Conservation (phyloP, 2,113 vertebrate species). For the Phaethornis superciliosus region DNA sequence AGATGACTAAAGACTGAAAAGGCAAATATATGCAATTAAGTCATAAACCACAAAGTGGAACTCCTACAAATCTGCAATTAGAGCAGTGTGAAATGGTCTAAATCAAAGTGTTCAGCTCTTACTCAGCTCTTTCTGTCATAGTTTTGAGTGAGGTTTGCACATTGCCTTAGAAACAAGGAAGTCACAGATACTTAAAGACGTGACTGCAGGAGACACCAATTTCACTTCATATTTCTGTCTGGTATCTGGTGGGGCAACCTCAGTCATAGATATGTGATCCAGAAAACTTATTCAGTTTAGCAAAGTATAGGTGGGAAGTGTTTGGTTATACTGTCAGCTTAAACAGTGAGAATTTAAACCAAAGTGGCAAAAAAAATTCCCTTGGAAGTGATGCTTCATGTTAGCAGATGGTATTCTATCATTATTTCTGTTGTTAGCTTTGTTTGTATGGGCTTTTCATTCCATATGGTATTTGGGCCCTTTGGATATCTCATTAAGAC, state of each 20-base stretch:
- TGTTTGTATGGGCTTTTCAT: neutral
- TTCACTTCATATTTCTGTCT: neutral
- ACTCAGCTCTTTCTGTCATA: neutral
- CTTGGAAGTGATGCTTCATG: neutral
- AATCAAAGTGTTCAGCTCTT: neutral
- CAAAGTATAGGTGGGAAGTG: neutral
- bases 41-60: neutral
- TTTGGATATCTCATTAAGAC: neutral
- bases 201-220: neutral
- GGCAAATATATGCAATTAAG: neutral
- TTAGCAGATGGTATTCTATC: neutral
- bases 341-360: neutral
- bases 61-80: neutral
- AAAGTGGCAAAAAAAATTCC: neutral
- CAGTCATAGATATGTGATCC: neutral
- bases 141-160: neutral
- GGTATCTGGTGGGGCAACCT: neutral
- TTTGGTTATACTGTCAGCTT: neutral
- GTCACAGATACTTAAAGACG: neutral
- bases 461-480: neutral
- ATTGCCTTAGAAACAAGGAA: neutral
- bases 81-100: neutral
- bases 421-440: neutral
- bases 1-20: neutral
- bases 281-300: neutral